These are phyloP conservation scores for Phyto melanocephala DNA, from an alignment of 2,888 invertebrate species.

Conservation along the genomic window DNA sequence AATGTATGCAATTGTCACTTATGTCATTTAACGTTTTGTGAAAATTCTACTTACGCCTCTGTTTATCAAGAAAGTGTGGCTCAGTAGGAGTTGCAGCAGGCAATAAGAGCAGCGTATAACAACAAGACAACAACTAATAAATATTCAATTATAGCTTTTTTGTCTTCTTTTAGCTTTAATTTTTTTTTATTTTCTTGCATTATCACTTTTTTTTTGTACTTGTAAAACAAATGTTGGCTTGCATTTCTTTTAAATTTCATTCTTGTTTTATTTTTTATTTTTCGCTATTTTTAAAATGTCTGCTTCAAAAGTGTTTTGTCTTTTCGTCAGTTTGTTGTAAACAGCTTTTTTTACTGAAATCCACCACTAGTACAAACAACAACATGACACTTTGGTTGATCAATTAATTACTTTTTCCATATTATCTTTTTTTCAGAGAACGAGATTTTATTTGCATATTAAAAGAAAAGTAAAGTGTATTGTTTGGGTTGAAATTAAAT, in stretches of 20 bases:
- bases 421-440: neutral
- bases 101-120: neutral
- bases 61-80: slow-evolving; percentile 11
- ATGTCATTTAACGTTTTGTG: too few relatives aligned
- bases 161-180: neutral
- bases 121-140: slow-evolving; percentile 65
- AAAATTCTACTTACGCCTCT: too few relatives aligned
- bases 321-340: slow-evolving; percentile 15
- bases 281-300: neutral
- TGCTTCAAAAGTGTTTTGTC: neutral
- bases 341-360: neutral
- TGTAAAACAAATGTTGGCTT: slow-evolving; percentile 3
- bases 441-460: slow-evolving; percentile 8
- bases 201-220: slow-evolving; percentile 10
- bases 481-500: slow-evolving; percentile 13
- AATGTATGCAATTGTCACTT: too few relatives aligned
- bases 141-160: slow-evolving; percentile 69
- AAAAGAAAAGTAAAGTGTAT: slow-evolving; percentile 22
- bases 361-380: slow-evolving; percentile 20
- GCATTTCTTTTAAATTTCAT: neutral
- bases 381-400: slow-evolving; percentile 60
- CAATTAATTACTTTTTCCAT: slow-evolving; percentile 35
- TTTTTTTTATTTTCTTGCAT: neutral
- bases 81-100: neutral
- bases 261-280: neutral